Conservation (phyloP, 2,888 invertebrate genomes). For the Hydraecia micacea region DNA sequence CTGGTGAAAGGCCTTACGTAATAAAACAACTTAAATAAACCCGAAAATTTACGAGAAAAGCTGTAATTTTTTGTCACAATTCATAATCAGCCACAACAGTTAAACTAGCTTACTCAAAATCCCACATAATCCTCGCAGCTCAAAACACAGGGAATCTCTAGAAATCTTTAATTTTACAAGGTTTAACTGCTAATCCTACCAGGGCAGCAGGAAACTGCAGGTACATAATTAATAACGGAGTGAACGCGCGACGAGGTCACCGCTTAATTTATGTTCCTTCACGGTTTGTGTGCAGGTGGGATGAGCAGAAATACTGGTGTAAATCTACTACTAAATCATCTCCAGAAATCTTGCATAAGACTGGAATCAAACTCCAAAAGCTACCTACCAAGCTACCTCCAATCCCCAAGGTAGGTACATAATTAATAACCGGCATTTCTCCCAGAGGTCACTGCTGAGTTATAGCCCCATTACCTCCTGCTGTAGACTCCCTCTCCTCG, state of each 20-base stretch:
- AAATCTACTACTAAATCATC: not conserved
- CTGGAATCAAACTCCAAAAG: constrained; percentile 7
- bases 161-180: constrained; percentile 45
- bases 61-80: not conserved
- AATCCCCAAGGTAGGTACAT: constrained; percentile 47
- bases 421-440: constrained; percentile 62
- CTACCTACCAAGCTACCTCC: constrained; percentile 8
- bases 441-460: constrained; percentile 62
- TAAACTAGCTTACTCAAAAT: not conserved
- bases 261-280: constrained; percentile 54
- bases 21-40: too few species aligned
- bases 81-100: constrained; percentile 1
- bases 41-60: too few species aligned
- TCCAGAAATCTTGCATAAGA: not conserved
- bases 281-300: constrained; percentile 17
- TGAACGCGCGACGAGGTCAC: constrained; percentile 37
- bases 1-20: not conserved
- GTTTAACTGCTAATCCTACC: constrained; percentile 47
- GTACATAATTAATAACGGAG: constrained; percentile 58
- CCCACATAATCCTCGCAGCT: constrained; percentile 23
- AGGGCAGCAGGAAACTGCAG: constrained; percentile 36
- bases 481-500: constrained; percentile 17
- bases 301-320: constrained; percentile 1
- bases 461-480: constrained; percentile 62
- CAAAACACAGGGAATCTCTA: constrained; percentile 35